Conservation (phyloP, 2,113 vertebrate genomes). For the Oncorhynchus nerka region DNA sequence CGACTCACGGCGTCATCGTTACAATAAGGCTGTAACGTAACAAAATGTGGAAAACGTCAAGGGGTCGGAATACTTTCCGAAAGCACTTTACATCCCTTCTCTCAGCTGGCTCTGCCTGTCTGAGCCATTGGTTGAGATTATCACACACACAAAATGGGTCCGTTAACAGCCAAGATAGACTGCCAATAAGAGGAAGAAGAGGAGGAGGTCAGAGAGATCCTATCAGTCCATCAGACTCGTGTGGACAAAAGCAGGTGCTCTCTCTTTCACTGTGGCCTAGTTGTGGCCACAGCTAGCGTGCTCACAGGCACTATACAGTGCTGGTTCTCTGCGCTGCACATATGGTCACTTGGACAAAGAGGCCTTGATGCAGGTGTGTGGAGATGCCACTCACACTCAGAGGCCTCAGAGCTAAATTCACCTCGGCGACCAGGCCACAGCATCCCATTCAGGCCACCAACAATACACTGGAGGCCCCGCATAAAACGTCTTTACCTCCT, state of each 20-base stretch:
- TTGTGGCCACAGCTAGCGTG: slow-evolving; percentile 39
- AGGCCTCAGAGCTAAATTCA: slow-evolving; percentile 39
- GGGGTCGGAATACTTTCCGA: too few species aligned
- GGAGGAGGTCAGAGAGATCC: slow-evolving; percentile 61
- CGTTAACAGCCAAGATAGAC: slow-evolving; percentile 54
- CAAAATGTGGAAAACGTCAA: too few species aligned
- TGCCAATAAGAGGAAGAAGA: slow-evolving; percentile 47
- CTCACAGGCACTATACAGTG: slow-evolving; percentile 46
- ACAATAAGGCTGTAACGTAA: too few species aligned
- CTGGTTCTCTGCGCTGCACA: slow-evolving; percentile 41
- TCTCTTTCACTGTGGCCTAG: slow-evolving; percentile 58
- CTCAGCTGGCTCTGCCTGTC: slow-evolving; percentile 23
- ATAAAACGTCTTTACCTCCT: not conserved
- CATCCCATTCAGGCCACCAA: slow-evolving; percentile 35
- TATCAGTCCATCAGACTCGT: slow-evolving; percentile 69
- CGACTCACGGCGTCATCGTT: too few species aligned
- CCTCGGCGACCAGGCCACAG: slow-evolving; percentile 35
- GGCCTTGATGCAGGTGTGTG: slow-evolving; percentile 65
- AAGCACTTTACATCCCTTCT: too few species aligned
- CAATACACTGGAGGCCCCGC: slow-evolving; percentile 17
- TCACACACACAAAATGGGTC: slow-evolving; percentile 49
- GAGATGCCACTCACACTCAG: slow-evolving; percentile 58
- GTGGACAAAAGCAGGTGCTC: slow-evolving; percentile 63
- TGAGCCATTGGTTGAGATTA: slow-evolving; percentile 53
- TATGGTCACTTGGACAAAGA: slow-evolving; percentile 54